These are phyloP conservation scores for Drosophila pseudoananassae DNA, from an alignment of 1,140 invertebrate species.

Conservation along the genomic window DNA sequence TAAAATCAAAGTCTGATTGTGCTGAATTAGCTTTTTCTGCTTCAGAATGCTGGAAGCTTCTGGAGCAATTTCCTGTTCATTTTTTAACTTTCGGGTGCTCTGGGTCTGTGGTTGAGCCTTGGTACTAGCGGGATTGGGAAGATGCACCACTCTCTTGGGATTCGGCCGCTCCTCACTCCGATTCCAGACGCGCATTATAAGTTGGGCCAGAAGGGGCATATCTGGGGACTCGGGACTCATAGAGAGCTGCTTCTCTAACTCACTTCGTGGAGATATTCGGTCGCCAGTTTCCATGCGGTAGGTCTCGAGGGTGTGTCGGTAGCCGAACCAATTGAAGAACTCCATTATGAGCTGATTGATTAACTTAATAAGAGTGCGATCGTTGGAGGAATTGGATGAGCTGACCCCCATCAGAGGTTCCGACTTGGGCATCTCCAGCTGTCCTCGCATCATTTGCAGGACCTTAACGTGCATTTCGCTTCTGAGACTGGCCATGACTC, in stretches of 20 bases:
- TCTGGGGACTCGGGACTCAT: conserved; percentile 21
- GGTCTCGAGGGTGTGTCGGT: conserved; percentile 64
- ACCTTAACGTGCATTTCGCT: conserved; percentile 58
- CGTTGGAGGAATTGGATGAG: neutral
- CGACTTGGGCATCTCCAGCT: conserved; percentile 9
- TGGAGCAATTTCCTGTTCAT: neutral
- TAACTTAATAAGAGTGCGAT: conserved; percentile 24
- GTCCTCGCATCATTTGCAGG: conserved; percentile 36
- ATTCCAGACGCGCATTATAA: conserved; percentile 30
- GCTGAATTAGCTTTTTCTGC: conserved; percentile 3
- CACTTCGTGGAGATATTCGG: conserved; percentile 17
- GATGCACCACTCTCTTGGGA: neutral
- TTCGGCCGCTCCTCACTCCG: too few species aligned
- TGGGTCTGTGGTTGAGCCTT: neutral
- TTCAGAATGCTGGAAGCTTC: too few species aligned
- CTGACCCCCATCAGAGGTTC: conserved; percentile 25
- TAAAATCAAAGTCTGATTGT: conserved; percentile 19
- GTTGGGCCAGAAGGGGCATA: conserved; percentile 56
- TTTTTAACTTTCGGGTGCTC: neutral
- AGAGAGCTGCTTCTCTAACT: conserved; percentile 16
- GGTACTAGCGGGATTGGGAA: neutral
- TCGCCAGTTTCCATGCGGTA: conserved; percentile 57
- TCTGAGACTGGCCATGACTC: conserved; percentile 38
- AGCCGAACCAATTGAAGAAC: conserved; percentile 67
- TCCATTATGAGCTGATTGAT: conserved; percentile 67